phyloP scores from a whole-genome alignment of 1,140 invertebrate genomes.

The Paraescarpia echinospica region DNA sequence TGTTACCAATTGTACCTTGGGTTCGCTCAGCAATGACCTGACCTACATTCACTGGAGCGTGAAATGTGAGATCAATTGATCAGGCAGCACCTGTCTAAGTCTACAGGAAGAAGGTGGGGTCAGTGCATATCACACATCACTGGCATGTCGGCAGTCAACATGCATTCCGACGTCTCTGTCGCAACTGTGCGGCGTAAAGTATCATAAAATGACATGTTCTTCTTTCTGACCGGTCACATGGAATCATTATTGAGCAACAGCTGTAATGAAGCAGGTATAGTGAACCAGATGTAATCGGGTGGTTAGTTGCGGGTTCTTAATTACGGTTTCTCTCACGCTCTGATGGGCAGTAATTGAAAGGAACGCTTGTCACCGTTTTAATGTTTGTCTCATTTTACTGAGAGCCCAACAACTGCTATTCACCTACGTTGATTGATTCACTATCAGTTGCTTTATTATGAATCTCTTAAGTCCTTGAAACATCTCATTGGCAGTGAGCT shows the following conservation, averaged over 20 bases:
- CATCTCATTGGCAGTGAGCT: neutral
- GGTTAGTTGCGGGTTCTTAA: neutral
- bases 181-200: neutral
- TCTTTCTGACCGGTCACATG: neutral
- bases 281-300: neutral
- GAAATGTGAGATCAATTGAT: neutral
- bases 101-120: neutral
- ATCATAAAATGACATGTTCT: neutral
- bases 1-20: neutral
- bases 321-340: neutral
- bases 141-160: neutral
- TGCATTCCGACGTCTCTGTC: neutral
- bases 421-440: neutral
- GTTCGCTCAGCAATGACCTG: neutral
- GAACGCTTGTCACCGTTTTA: neutral
- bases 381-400: neutral
- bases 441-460: neutral
- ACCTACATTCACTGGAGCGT: neutral
- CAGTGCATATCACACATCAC: neutral
- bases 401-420: neutral
- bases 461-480: neutral
- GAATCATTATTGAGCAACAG: neutral
- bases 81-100: neutral
- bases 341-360: neutral
- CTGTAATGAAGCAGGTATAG: neutral